Evolutionary conservation across 2,888 invertebrate species (phyloP).

Genomic region (Sinohyriopsis cumingii): DNA sequence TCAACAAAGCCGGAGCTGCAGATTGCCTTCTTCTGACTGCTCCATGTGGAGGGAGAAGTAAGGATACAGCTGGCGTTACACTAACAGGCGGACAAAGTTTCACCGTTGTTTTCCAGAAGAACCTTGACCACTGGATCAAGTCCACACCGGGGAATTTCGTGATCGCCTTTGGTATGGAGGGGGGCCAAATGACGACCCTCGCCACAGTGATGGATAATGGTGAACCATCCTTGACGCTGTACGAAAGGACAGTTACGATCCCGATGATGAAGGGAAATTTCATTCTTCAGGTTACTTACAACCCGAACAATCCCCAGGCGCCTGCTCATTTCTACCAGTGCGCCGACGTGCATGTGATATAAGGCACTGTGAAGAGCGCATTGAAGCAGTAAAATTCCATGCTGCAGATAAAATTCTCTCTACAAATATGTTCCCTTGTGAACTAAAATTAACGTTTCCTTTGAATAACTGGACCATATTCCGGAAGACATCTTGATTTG

Average conservation of each 20-base stretch:
- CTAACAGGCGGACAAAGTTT: conserved; percentile 26
- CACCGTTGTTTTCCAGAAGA: conserved; percentile 44
- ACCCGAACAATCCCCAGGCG: conserved; percentile 15
- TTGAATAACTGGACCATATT: no score
- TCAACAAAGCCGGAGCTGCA: conserved; percentile 17
- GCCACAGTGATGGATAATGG: conserved; percentile 24
- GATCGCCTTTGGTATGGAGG: conserved; percentile 1
- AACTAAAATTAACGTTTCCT: no score
- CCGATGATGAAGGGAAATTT: conserved; percentile 13
- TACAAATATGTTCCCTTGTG: no score
- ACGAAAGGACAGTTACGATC: conserved; percentile 28
- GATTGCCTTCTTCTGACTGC: conserved; percentile 2
- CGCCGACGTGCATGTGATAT: conserved; percentile 6
- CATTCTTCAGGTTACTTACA: conserved; percentile 11
- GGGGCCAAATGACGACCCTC: conserved; percentile 11
- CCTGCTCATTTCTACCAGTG: conserved; percentile 22
- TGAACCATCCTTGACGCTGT: conserved; percentile 31
- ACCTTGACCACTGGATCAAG: conserved; percentile 35
- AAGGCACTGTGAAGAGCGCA: no score
- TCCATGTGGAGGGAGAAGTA: neutral
- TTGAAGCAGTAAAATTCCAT: no score
- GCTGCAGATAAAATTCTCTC: no score
- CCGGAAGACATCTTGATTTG: no score
- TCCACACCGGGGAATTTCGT: conserved; percentile 25
- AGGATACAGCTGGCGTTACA: conserved; percentile 1